Evolutionary conservation across 1,140 invertebrate species (phyloP).

Genomic region (Euura saliciscinereae): DNA sequence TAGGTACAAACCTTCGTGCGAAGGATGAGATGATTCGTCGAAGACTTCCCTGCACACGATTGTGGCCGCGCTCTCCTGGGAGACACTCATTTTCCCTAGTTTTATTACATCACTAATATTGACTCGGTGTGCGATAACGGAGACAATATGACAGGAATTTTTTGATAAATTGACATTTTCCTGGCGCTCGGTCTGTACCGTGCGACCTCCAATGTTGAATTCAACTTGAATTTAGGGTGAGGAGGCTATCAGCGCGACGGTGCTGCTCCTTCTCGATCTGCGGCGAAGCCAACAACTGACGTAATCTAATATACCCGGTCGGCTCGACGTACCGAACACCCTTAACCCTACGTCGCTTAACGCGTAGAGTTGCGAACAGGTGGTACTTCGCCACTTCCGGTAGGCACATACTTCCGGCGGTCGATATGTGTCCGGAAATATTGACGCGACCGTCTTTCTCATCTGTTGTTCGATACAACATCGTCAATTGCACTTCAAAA

Average conservation of each 20-base stretch:
- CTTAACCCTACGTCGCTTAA: too few relatives aligned
- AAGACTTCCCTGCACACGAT: conserved; percentile 81
- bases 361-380: too few relatives aligned
- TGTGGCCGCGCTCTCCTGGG: conserved; percentile 60
- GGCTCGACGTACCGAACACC: too few relatives aligned
- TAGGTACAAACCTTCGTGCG: conserved; percentile 70
- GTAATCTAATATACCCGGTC: too few relatives aligned
- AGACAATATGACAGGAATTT: background rate
- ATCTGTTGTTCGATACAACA: too few relatives aligned
- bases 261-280: background rate
- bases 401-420: too few relatives aligned
- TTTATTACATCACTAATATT: background rate
- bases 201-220: conserved; percentile 53
- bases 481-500: too few relatives aligned
- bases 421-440: too few relatives aligned
- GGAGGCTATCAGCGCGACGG: conserved; percentile 26
- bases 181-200: conserved; percentile 22
- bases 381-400: too few relatives aligned
- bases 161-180: conserved; percentile 9
- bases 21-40: conserved; percentile 79
- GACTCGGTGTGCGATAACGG: background rate
- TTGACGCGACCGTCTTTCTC: too few relatives aligned
- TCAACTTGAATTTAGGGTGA: conserved; percentile 47
- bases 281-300: too few relatives aligned
- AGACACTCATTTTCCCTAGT: conserved; percentile 52